Conservation (phyloP, 1,140 invertebrate species). For the Drosophila athabasca region DNA sequence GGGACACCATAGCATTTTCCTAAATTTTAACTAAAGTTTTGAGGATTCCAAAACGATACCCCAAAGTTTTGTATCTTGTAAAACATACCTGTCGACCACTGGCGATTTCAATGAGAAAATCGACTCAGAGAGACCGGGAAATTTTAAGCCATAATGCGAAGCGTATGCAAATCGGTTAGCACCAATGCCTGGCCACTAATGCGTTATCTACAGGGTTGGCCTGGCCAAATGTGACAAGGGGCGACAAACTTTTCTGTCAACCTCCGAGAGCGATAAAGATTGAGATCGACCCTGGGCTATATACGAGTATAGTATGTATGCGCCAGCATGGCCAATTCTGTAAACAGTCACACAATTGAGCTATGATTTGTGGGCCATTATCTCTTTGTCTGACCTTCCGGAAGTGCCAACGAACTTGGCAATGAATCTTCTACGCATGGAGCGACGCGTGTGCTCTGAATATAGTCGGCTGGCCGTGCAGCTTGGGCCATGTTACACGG, state of each 20-base stretch:
- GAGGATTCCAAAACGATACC: too few species aligned
- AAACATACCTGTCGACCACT: too few species aligned
- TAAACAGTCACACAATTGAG: conserved; percentile 39
- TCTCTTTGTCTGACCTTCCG: conserved; percentile 46
- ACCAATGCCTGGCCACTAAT: background rate
- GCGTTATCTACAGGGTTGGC: conserved; percentile 17
- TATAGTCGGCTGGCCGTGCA: conserved; percentile 34
- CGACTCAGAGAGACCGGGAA: too few species aligned
- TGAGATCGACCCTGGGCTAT: conserved; percentile 47
- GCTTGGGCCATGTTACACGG: conserved; percentile 10
- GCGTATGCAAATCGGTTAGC: too few species aligned
- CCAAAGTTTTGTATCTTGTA: too few species aligned
- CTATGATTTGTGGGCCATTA: conserved; percentile 55
- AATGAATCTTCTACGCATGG: conserved; percentile 63
- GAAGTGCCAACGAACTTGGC: conserved; percentile 76
- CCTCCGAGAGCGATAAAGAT: conserved; percentile 23
- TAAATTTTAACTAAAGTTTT: too few species aligned
- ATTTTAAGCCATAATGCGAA: too few species aligned
- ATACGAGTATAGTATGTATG: conserved; percentile 24
- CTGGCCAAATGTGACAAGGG: conserved; percentile 14
- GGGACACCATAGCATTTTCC: conserved; percentile 2
- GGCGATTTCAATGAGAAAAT: too few species aligned
- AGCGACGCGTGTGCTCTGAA: conserved; percentile 50
- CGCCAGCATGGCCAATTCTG: conserved; percentile 55
- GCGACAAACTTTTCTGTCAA: conserved; percentile 55